These are phyloP conservation scores for Urocynchramus pylzowi DNA, from an alignment of 2,113 vertebrate genomes.

Conservation along the genomic window DNA sequence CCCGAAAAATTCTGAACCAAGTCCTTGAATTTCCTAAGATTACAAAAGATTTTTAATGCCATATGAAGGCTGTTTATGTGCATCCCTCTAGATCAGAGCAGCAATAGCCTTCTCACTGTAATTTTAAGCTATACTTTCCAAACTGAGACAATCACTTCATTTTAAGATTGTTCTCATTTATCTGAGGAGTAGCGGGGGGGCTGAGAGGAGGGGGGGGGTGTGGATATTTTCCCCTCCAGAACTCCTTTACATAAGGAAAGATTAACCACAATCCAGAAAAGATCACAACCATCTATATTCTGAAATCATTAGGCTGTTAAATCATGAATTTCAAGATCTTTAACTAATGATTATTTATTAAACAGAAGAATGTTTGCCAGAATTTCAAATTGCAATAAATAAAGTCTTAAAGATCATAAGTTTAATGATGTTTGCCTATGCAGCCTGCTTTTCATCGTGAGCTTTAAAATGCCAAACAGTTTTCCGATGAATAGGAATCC, in stretches of 20 bases:
- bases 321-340: not conserved
- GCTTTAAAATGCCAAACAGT: not conserved
- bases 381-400: not conserved
- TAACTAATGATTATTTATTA: not conserved
- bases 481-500: not conserved
- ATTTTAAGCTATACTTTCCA: not conserved
- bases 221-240: not conserved
- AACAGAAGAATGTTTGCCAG: not conserved
- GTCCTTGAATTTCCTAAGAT: not conserved
- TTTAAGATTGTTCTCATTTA: not conserved
- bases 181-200: not conserved
- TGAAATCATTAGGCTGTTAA: not conserved
- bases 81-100: not conserved
- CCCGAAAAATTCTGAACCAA: not conserved
- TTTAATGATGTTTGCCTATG: not conserved
- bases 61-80: not conserved
- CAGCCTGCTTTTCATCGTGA: not conserved
- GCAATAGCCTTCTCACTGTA: not conserved
- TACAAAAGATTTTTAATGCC: not conserved
- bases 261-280: not conserved
- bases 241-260: not conserved
- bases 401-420: not conserved
- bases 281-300: not conserved
- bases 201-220: fast-evolving
- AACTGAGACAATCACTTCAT: not conserved